phyloP scores from a whole-genome alignment of 2,888 invertebrate genomes.

The Hydraecia micacea region DNA sequence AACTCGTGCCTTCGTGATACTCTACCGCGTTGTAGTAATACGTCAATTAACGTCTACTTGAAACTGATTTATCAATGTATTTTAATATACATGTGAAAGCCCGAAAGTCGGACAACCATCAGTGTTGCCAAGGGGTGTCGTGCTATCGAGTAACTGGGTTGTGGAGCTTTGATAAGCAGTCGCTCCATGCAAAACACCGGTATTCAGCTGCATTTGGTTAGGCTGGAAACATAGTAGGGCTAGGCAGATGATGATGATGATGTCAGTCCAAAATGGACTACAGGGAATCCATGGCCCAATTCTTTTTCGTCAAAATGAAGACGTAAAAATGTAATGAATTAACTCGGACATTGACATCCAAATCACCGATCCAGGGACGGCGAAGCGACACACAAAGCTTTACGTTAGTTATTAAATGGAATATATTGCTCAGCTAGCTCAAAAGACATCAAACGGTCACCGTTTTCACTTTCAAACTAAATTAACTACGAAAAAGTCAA shows the following conservation, averaged over 20 bases:
- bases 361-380: neutral
- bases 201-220: neutral
- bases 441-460: conserved; percentile 10
- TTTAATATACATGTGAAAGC: neutral
- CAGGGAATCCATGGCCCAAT: neutral
- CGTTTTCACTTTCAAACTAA: conserved; percentile 29
- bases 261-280: neutral
- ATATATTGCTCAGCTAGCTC: neutral
- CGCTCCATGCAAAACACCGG: neutral
- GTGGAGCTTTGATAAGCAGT: too few relatives aligned
- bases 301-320: neutral
- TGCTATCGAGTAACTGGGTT: neutral
- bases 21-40: neutral
- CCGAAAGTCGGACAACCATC: neutral
- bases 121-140: neutral
- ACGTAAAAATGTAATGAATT: neutral
- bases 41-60: neutral
- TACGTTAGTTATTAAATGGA: conserved; percentile 6
- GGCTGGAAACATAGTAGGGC: neutral
- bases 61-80: neutral
- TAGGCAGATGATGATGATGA: neutral
- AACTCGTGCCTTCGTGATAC: neutral
- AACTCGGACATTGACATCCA: neutral
- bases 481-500: conserved; percentile 27
- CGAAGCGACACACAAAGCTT: neutral